These are phyloP conservation scores for Verasper variegatus DNA, from an alignment of 2,113 vertebrate genomes.

Conservation along the genomic window DNA sequence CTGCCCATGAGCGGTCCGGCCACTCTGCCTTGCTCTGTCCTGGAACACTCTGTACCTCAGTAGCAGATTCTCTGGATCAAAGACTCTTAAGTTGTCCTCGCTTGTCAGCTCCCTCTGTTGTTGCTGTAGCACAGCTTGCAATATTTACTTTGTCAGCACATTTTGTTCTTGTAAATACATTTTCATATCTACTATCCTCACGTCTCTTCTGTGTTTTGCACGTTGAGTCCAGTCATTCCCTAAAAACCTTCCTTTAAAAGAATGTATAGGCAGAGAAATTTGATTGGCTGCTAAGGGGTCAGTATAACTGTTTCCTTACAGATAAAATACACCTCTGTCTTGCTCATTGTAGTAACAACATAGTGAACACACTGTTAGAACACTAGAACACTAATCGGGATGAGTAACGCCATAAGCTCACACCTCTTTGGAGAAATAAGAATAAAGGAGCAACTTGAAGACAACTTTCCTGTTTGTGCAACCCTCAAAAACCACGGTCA, in stretches of 20 bases:
- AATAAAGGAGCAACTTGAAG: background rate
- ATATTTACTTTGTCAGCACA: background rate
- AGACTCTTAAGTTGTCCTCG: background rate
- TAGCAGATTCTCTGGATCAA: background rate
- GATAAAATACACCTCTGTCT: background rate
- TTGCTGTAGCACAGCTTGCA: background rate
- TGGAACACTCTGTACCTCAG: background rate
- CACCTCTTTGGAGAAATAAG: no score
- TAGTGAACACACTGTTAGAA: background rate
- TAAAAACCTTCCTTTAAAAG: background rate
- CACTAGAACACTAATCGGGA: no score
- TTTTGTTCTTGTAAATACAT: background rate
- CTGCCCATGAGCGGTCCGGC: background rate
- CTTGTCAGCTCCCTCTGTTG: background rate
- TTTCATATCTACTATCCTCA: background rate
- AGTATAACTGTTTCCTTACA: background rate
- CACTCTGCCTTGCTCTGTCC: background rate
- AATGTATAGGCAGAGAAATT: background rate
- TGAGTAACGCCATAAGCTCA: no score
- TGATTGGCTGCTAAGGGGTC: background rate
- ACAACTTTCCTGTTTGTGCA: background rate
- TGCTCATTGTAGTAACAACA: background rate
- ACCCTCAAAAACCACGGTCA: background rate
- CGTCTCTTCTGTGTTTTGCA: background rate
- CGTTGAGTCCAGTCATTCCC: background rate